Evolutionary conservation across 2,113 vertebrate genomes (phyloP).

Genomic region (Notothenia rossii): DNA sequence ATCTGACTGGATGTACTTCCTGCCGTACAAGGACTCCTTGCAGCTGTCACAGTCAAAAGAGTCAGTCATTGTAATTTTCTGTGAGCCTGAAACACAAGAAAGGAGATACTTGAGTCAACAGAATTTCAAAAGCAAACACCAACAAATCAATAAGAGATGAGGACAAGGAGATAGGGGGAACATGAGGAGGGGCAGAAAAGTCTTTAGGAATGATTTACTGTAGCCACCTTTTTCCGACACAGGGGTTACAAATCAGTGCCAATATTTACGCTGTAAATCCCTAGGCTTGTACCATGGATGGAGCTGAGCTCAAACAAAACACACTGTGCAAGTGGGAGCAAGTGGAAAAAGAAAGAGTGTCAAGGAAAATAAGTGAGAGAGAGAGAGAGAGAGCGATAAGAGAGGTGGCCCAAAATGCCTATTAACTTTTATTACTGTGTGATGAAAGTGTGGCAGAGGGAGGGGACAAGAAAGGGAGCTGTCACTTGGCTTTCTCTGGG

Average conservation of each 20-base stretch:
- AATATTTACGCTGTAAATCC: slow-evolving; percentile 70
- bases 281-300: slow-evolving; percentile 44
- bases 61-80: slow-evolving; percentile 89
- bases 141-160: not conserved
- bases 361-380: not conserved
- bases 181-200: slow-evolving; percentile 1
- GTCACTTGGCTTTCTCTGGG: slow-evolving; percentile 32
- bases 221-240: slow-evolving; percentile 44
- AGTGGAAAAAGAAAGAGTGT: slow-evolving; percentile 44
- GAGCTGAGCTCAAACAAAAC: slow-evolving; percentile 61
- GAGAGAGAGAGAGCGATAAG: slow-evolving; percentile 16
- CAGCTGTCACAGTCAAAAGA: slow-evolving; percentile 96
- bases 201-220: slow-evolving; percentile 28
- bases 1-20: slow-evolving; percentile 98
- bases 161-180: not conserved
- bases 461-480: slow-evolving; percentile 27
- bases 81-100: slow-evolving; percentile 48
- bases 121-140: not conserved
- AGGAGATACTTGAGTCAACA: not conserved
- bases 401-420: slow-evolving; percentile 51
- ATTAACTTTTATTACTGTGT: slow-evolving; percentile 71
- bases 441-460: slow-evolving; percentile 61
- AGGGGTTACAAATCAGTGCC: slow-evolving; percentile 42
- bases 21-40: slow-evolving; percentile 96
- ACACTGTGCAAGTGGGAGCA: slow-evolving; percentile 43